Base-by-base conservation (phyloP, 2,113 vertebrate species). In the Sprattus sprattus region DNA sequence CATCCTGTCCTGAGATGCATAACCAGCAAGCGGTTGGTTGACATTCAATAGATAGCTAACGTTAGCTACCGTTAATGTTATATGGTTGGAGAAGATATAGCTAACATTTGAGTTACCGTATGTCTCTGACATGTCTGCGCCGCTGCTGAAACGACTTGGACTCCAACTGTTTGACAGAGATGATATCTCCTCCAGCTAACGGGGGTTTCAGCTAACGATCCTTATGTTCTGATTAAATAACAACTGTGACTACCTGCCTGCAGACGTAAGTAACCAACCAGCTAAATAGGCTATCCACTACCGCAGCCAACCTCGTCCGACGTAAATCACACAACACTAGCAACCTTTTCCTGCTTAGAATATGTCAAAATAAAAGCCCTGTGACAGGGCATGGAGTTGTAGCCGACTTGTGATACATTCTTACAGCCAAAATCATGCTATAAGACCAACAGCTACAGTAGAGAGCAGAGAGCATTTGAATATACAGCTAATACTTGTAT, bases 71-170 rank as follows among this genome's bases (percentile, higher is more conserved):
- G 84, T 52, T 80, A 44, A 52, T 28, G 28, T 81, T 52, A n/a
- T 44, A 44, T 54, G 64, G 54, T 85, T 44, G 39, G 28, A 4
- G 71, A 78, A 78, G 71, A 67, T 13, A 28, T 25, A 39, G 71
- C 71, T 39, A 39, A 64, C 60, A 64, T 78, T 32, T 15, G 28
- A 78, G 50, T 89, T 95, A 96, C 95, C 95, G 94, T 96, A 96
- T 85, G 95, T 96, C 93, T 96, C 95, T 86, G 95, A 96, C 95
- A 96, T 96, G 93, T 92, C 91, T 92, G 87, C 90, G 90, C 89
- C 90, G 85, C 87, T 84, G 88, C 83, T 85, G 28, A 85, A 87
- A 81, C 81, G 9, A 84, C 87, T 82, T 90, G 85, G 71, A 88
- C 49, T 92, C 89, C 84, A 83, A 81, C 67, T 82, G 87, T 25